These are phyloP conservation scores for Sphaerophoria taeniata DNA, from an alignment of 2,888 invertebrate species.

Conservation along the genomic window DNA sequence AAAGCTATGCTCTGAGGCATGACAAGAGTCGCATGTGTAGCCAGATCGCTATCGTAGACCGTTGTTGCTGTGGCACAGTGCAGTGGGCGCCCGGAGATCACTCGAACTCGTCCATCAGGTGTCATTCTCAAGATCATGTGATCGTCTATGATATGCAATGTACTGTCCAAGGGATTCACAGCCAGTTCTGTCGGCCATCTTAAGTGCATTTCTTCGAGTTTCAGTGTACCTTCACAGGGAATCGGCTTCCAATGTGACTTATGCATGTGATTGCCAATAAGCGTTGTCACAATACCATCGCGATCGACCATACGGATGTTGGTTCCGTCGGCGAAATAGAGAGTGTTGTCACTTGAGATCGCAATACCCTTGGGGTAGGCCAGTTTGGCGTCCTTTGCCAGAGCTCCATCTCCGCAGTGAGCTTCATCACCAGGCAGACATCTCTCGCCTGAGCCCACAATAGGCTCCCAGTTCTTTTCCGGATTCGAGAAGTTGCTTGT, in stretches of 20 bases:
- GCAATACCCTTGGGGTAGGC: conserved; percentile 98
- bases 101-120: conserved; percentile 94
- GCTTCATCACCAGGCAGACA: conserved; percentile 97
- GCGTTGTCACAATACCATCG: conserved; percentile 95
- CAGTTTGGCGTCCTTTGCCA: conserved; percentile 95
- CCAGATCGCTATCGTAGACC: conserved; percentile 92
- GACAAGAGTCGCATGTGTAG: conserved; percentile 94
- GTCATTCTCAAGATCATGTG: conserved; percentile 97
- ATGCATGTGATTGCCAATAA: conserved; percentile 96
- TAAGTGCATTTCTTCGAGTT: conserved; percentile 95
- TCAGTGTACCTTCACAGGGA: conserved; percentile 94
- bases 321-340: conserved; percentile 98
- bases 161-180: conserved; percentile 96
- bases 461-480: conserved; percentile 96
- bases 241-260: conserved; percentile 97
- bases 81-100: conserved; percentile 95
- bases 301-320: conserved; percentile 96
- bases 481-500: conserved; percentile 92
- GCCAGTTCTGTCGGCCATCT: conserved; percentile 98
- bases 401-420: conserved; percentile 97
- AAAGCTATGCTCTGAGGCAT: conserved; percentile 98
- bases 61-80: conserved; percentile 94
- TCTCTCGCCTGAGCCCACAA: conserved; percentile 96
- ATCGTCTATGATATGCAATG: conserved; percentile 97
- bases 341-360: conserved; percentile 94